Evolutionary conservation across 2,113 vertebrate species (phyloP), one percentile per base, ranked within the genome.

Genomic region (Gasterosteus aculeatus): DNA sequence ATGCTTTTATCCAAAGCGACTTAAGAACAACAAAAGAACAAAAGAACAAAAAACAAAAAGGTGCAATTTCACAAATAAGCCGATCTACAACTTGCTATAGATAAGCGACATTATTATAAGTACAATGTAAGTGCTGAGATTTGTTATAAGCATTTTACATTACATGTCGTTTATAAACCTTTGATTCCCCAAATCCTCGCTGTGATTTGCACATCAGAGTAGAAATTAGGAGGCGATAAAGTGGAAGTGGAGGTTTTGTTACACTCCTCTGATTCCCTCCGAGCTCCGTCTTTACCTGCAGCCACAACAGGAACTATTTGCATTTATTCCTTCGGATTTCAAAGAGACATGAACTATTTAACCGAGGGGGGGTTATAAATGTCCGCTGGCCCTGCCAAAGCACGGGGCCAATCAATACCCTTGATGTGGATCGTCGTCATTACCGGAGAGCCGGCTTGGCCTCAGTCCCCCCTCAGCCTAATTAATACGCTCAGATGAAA

Each of bases 371-470:
- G 63, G 35, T 85, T 84, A 90, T 81, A 87, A 86, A 91, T 15
- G 63, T 79, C 42, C 29, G 61, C 35, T 72, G 74, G 70, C 46
- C 66, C 61, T 84, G 81, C 86, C 79, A 85, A 80, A 87, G 78
- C 74, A 22, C 6, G 61, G 76, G 69, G 49, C 54, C 5, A 70
- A 91, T 91, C 77, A 77, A 91, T 90, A 84, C 57, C 59, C 78
- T 65, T 78, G 81, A 91, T 76, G 85, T 85, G 84, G 80, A 88
- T 87, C 84, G 85, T 78, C 33, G 77, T 87, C 86, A 90, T 89
- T 86, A 82, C 90, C 70, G 8, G 49, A 82, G 58, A 84, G 80
- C 71, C 80, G 70, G 59, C 46, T 69, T 53, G 49, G 81, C 72
- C 77, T 53, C 69, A 41, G 84, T 84, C 83, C 81, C 84, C 74